Percentiles rank a stretch among this genome's conserved stretches.
phyloP scores from a whole-genome alignment of 2,888 invertebrate genomes.

The Elegia similella region DNA sequence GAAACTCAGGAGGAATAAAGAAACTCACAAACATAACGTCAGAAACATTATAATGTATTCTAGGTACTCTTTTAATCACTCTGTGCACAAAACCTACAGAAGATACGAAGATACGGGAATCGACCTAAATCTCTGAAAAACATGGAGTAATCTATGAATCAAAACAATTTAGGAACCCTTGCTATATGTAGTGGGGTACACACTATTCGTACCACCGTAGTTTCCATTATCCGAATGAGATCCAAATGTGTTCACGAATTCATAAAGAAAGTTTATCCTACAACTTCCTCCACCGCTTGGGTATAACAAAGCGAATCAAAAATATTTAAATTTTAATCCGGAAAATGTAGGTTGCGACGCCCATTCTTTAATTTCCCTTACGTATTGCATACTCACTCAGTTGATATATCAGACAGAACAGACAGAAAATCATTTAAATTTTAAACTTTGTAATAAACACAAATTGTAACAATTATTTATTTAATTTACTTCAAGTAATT shows the following conservation, averaged over 20 bases:
- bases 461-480: not conserved
- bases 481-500: not conserved
- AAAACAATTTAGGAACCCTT: no score
- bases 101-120: no score
- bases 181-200: no score
- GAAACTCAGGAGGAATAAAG: no score
- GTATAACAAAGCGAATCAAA: slow-evolving; percentile 5
- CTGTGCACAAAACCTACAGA: no score
- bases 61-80: no score
- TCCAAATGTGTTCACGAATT: slow-evolving; percentile 42
- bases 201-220: slow-evolving; percentile 25
- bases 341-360: slow-evolving; percentile 3
- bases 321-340: slow-evolving; percentile 14
- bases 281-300: slow-evolving; percentile 1
- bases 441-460: not conserved
- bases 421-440: not conserved
- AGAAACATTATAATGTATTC: no score
- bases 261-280: slow-evolving; percentile 37
- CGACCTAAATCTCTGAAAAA: no score
- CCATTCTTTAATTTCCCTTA: slow-evolving; percentile 10
- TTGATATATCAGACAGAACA: not conserved
- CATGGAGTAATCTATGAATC: no score
- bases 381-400: slow-evolving; percentile 1
- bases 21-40: no score
- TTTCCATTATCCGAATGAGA: slow-evolving; percentile 57